Percentiles rank a stretch among this genome's conserved stretches.
Conservation (phyloP, 1,140 invertebrate genomes). For the Orchesella cincta region DNA sequence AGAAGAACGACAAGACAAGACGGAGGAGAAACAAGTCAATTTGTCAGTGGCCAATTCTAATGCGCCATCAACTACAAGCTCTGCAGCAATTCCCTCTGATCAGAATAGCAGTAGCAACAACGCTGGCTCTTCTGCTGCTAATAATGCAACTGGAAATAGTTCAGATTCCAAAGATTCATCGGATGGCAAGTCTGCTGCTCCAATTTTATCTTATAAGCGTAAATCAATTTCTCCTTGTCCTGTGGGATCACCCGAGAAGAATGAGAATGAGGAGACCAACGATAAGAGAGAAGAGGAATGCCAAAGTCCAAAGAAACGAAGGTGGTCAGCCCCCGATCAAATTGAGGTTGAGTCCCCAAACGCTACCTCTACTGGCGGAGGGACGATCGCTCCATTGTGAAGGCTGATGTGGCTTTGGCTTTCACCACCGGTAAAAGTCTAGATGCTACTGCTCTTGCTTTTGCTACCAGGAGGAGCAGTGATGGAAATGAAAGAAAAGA, state of each 20-base stretch:
- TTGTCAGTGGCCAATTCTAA: neutral
- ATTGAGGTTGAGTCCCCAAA: neutral
- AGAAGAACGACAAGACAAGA: neutral
- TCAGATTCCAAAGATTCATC: neutral
- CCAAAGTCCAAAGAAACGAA: conserved; percentile 52
- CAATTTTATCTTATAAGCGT: neutral
- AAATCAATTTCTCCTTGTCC: conserved; percentile 9
- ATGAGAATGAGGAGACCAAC: neutral
- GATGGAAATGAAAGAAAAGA: neutral
- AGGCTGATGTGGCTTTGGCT: too few relatives aligned
- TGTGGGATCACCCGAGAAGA: neutral
- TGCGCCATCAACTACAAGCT: conserved; percentile 23
- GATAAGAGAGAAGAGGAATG: conserved; percentile 19
- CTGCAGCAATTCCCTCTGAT: neutral
- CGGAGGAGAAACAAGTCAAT: neutral
- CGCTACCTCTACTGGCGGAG: too few relatives aligned
- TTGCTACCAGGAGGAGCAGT: neutral
- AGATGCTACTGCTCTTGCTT: too few relatives aligned
- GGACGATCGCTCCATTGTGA: too few relatives aligned
- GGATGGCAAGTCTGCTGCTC: neutral
- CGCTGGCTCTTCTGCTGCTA: conserved; percentile 31
- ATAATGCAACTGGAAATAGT: conserved; percentile 7
- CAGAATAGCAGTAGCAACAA: conserved; percentile 1
- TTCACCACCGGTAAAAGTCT: too few relatives aligned
- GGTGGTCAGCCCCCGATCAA: conserved; percentile 54